Evolutionary conservation across 2,797 vertebrate species (phyloP).

Genomic region (Brachyrhaphis roseni): DNA sequence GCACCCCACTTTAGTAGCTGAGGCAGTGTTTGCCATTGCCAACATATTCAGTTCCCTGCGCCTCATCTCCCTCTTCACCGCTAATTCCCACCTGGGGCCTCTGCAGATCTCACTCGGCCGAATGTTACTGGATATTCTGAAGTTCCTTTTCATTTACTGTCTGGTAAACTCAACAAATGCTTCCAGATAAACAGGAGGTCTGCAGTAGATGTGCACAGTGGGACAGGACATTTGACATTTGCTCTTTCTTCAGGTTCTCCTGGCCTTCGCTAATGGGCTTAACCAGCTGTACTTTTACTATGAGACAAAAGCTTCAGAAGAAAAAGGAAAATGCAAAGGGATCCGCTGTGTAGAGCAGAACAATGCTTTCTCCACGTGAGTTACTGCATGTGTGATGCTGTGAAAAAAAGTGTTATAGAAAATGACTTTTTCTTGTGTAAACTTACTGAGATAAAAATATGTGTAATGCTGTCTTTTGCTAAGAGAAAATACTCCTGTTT

Average conservation of each 20-base stretch:
- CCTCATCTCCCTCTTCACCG: conserved; percentile 97
- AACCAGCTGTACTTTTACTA: conserved; percentile 99
- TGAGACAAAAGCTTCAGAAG: conserved; percentile 82
- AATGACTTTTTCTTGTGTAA: neutral
- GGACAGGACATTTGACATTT: neutral
- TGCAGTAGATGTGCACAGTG: neutral
- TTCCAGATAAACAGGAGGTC: neutral
- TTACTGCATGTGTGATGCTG: conserved; percentile 36
- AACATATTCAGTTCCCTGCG: conserved; percentile 99
- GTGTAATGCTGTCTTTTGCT: conserved; percentile 25
- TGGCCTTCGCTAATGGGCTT: conserved; percentile 96
- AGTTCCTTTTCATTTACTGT: conserved; percentile 99
- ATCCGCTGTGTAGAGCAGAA: conserved; percentile 97
- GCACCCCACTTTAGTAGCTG: conserved; percentile 96
- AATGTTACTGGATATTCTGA: conserved; percentile 98
- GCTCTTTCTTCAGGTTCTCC: conserved; percentile 77
- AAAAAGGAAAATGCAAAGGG: conserved; percentile 87
- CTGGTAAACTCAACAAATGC: conserved; percentile 74
- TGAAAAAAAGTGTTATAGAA: conserved; percentile 12
- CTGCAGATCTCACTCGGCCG: conserved; percentile 97
- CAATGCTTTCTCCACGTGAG: conserved; percentile 99
- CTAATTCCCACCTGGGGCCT: conserved; percentile 97
- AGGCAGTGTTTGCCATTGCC: conserved; percentile 96
- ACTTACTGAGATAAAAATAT: conserved; percentile 13
- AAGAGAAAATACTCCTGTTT: conserved; percentile 11